Conservation (phyloP, 2,888 invertebrate species). For the Thalpophila matura region DNA sequence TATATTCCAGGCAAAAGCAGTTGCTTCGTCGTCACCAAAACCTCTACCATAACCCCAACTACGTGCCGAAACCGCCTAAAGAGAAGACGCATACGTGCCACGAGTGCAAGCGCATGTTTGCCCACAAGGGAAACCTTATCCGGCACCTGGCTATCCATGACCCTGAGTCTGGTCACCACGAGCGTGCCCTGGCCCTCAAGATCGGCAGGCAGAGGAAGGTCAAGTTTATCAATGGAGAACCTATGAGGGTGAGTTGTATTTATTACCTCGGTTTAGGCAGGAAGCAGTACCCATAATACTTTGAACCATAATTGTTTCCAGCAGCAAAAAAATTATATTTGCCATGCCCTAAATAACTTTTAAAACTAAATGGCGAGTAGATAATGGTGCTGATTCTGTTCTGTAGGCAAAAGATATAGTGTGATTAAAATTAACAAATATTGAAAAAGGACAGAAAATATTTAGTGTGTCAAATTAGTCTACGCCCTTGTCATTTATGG, state of each 20-base stretch:
- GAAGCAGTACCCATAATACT: too few relatives aligned
- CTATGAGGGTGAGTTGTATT: constrained; percentile 69
- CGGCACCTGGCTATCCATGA: constrained; percentile 98
- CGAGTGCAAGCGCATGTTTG: constrained; percentile 93
- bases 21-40: constrained; percentile 97
- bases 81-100: constrained; percentile 98
- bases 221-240: constrained; percentile 90
- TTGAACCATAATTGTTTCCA: too few relatives aligned
- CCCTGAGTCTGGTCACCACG: constrained; percentile 94
- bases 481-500: too few relatives aligned
- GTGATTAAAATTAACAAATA: too few relatives aligned
- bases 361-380: too few relatives aligned
- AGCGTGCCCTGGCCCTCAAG: constrained; percentile 94
- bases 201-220: constrained; percentile 95
- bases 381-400: too few relatives aligned
- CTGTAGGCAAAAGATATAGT: too few relatives aligned
- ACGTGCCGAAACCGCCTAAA: constrained; percentile 96
- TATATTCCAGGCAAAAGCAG: constrained; percentile 95
- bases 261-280: too few relatives aligned
- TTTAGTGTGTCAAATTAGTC: too few relatives aligned
- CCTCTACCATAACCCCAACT: constrained; percentile 97
- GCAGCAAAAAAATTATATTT: too few relatives aligned
- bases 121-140: constrained; percentile 97
- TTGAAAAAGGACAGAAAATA: too few relatives aligned
- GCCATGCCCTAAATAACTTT: too few relatives aligned